phyloP scores from a whole-genome alignment of 2,888 invertebrate species.

The Aporophyla nigra region DNA sequence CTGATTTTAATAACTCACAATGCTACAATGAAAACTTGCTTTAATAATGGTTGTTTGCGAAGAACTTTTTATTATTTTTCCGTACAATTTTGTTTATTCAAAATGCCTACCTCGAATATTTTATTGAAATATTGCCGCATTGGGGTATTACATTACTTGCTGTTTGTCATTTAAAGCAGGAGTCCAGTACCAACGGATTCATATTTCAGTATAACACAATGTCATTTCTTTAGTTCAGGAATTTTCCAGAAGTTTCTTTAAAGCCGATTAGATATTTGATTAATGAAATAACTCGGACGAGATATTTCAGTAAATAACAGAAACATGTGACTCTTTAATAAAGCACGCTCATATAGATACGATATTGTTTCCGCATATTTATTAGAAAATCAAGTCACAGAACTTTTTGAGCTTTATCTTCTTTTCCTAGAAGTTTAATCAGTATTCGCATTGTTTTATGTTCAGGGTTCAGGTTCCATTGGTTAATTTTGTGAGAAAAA shows the following conservation, averaged over 20 bases:
- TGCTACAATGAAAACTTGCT: not conserved
- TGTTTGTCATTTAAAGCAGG: not conserved
- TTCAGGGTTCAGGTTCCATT: slow-evolving; percentile 35
- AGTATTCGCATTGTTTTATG: slow-evolving; percentile 28
- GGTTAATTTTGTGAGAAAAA: slow-evolving; percentile 50
- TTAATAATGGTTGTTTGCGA: too few relatives aligned
- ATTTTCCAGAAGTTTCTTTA: not conserved
- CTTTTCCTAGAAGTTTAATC: not conserved
- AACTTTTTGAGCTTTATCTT: not conserved
- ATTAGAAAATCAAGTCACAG: not conserved
- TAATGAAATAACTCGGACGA: too few relatives aligned
- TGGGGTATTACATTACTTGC: not conserved
- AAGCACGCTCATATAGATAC: slow-evolving; percentile 35
- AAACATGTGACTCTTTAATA: slow-evolving; percentile 20
- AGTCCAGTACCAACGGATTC: not conserved
- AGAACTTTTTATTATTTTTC: not conserved
- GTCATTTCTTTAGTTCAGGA: not conserved
- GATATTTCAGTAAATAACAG: slow-evolving; percentile 1
- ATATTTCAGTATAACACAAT: not conserved
- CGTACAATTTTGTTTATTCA: not conserved
- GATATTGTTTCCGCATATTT: slow-evolving; percentile 42
- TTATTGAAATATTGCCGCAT: too few relatives aligned
- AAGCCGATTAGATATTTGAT: slow-evolving; percentile 10
- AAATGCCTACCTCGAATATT: not conserved
- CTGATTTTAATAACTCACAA: not conserved